Evolutionary conservation across 2,888 invertebrate genomes (phyloP).

Genomic region (Morpho achilles): DNA sequence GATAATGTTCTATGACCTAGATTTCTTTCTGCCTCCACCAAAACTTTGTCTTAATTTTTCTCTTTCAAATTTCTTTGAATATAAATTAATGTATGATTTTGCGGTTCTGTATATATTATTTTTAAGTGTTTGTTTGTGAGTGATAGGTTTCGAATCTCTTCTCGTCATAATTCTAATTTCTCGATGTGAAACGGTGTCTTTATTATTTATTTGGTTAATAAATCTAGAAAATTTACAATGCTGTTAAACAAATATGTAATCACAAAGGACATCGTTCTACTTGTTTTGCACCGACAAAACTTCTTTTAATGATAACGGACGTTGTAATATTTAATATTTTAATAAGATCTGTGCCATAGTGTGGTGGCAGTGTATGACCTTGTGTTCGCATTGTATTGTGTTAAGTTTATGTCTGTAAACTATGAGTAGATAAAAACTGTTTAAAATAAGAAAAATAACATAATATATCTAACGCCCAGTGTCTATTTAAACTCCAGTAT

Average conservation of each 20-base stretch:
- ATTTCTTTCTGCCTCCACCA: constrained; percentile 45
- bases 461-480: constrained; percentile 41
- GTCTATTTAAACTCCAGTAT: constrained; percentile 38
- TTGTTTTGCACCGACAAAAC: constrained; percentile 7
- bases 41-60: constrained; percentile 44
- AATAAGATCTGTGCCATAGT: constrained; percentile 76
- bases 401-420: constrained; percentile 68
- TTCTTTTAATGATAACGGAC: constrained; percentile 37
- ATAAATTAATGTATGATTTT: constrained; percentile 67
- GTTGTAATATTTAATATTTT: constrained; percentile 50
- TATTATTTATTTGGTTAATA: constrained; percentile 15
- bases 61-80: constrained; percentile 35
- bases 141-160: constrained; percentile 76
- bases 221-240: constrained; percentile 4
- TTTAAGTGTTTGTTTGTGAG: constrained; percentile 73
- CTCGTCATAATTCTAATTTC: constrained; percentile 52
- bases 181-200: constrained; percentile 37
- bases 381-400: constrained; percentile 63
- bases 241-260: constrained; percentile 1
- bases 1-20: constrained; percentile 46
- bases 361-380: constrained; percentile 66
- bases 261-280: neutral
- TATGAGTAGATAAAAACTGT: constrained; percentile 58
- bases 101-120: constrained; percentile 74
- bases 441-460: constrained; percentile 54